These are phyloP conservation scores for Bufotes viridis DNA, from an alignment of 2,797 vertebrate species.

Conservation along the genomic window DNA sequence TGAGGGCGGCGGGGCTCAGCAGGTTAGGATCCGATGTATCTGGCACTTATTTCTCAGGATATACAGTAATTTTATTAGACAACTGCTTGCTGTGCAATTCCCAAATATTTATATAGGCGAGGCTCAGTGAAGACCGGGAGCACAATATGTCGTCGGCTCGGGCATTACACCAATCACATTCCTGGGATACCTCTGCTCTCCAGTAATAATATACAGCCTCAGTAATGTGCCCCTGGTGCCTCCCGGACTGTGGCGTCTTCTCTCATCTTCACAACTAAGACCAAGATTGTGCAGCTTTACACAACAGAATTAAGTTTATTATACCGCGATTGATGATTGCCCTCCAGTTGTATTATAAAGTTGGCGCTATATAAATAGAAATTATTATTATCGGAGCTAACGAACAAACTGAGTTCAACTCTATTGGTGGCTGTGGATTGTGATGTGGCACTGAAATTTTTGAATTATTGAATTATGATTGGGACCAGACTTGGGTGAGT, in stretches of 20 bases:
- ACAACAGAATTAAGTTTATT: no score
- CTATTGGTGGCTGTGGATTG: no score
- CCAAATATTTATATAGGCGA: not conserved
- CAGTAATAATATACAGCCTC: not conserved
- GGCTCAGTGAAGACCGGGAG: not conserved
- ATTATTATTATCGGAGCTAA: no score
- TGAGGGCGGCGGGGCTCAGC: not conserved
- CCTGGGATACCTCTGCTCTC: not conserved
- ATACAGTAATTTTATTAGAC: not conserved
- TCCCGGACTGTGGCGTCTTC: not conserved
- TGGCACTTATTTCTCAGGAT: not conserved
- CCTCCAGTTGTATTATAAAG: not conserved
- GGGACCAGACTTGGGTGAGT: not conserved
- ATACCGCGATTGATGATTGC: not conserved
- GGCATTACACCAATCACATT: conserved; percentile 6
- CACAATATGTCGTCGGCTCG: not conserved
- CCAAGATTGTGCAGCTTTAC: not conserved
- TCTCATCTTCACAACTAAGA: not conserved
- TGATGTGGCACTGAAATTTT: no score
- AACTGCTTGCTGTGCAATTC: not conserved
- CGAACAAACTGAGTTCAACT: no score
- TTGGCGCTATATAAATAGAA: not conserved
- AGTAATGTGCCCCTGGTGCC: not conserved
- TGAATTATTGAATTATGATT: no score
- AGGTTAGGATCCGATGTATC: no score